Conservation (phyloP, 1,140 invertebrate genomes). For the Bombus confusus region DNA sequence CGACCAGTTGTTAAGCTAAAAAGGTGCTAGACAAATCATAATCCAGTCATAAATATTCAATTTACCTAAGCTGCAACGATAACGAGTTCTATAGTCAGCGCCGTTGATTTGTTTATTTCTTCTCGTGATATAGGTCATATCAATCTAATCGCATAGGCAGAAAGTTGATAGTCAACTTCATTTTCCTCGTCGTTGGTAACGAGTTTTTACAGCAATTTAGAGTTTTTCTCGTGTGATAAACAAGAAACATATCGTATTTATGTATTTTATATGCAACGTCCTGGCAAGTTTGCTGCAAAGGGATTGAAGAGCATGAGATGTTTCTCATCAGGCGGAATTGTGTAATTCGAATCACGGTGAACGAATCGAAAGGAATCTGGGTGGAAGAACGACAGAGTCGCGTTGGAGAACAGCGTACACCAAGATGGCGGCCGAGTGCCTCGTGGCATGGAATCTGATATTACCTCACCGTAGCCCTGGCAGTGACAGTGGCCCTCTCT, state of each 20-base stretch:
- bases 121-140: background rate
- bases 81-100: background rate
- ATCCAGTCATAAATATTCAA: constrained; percentile 24
- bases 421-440: constrained; percentile 67
- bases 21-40: background rate
- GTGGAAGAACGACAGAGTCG: constrained; percentile 18
- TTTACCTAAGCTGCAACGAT: background rate
- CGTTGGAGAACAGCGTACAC: constrained; percentile 45
- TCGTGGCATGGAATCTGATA: constrained; percentile 73
- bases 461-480: constrained; percentile 73
- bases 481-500: constrained; percentile 70
- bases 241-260: background rate
- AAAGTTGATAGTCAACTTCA: background rate
- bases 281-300: background rate
- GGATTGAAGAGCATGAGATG: background rate
- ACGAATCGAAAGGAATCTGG: constrained; percentile 33
- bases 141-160: background rate
- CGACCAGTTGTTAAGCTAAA: too few relatives aligned
- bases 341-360: constrained; percentile 29
- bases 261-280: background rate
- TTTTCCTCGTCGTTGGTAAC: background rate
- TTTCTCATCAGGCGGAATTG: background rate
- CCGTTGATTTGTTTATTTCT: background rate
- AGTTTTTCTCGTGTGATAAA: background rate
- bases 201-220: background rate